A percentile compares a stretch with the other conserved stretches of the same genome.
Evolutionary conservation across 1,140 invertebrate genomes (phyloP).

Genomic region (Harlomillsia oculata): DNA sequence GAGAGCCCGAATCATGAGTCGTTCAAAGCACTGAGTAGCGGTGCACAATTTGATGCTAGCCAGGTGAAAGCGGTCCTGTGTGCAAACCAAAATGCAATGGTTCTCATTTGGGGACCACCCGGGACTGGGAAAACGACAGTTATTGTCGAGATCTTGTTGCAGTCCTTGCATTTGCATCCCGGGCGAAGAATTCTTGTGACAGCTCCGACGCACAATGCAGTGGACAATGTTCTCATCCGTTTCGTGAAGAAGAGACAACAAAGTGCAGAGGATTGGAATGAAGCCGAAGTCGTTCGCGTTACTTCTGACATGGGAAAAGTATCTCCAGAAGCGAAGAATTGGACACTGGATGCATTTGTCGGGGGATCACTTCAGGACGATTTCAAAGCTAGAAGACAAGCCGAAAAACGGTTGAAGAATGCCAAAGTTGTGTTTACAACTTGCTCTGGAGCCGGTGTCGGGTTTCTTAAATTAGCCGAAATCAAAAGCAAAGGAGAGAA

Average conservation of each 20-base stretch:
- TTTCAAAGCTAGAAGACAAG: background rate
- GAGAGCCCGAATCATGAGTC: too few species aligned
- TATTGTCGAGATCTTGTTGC: slow-evolving; percentile 3
- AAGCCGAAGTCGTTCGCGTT: background rate
- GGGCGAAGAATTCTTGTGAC: slow-evolving; percentile 5
- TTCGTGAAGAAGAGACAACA: background rate
- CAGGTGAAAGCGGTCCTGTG: background rate
- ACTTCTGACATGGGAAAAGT: background rate
- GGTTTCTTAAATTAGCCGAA: background rate
- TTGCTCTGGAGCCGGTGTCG: slow-evolving; percentile 22
- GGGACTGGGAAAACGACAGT: slow-evolving; percentile 21
- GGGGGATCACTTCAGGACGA: background rate
- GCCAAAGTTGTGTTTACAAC: slow-evolving; percentile 16
- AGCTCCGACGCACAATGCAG: slow-evolving; percentile 16
- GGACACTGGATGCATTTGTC: background rate
- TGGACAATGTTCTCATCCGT: slow-evolving; percentile 12
- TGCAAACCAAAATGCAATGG: background rate
- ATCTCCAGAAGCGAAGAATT: background rate
- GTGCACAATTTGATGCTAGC: background rate
- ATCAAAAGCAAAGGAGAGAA: background rate
- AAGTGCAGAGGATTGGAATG: background rate
- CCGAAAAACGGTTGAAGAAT: background rate
- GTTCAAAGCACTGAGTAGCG: too few species aligned
- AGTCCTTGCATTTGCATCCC: background rate
- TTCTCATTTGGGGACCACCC: slow-evolving; percentile 12